A percentile compares a stretch with the other conserved stretches of the same genome.
Conservation (phyloP, 2,888 invertebrate genomes). For the Luperina testacea region DNA sequence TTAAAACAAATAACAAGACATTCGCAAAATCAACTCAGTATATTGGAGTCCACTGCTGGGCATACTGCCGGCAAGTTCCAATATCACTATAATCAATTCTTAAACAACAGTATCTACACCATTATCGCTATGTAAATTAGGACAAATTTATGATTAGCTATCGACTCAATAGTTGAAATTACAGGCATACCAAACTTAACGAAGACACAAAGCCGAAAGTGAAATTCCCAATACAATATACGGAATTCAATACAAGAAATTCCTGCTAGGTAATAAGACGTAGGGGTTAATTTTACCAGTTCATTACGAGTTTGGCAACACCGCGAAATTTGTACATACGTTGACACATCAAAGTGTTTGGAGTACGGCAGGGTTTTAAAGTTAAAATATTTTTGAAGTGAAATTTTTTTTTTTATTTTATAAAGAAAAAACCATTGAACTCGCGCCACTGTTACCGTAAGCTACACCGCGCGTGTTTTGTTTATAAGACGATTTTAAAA, state of each 20-base stretch:
- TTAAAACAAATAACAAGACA: neutral
- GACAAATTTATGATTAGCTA: conserved; percentile 42
- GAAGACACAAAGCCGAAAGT: conserved; percentile 66
- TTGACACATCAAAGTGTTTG: conserved; percentile 40
- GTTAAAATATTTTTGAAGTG: too few relatives aligned
- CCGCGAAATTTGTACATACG: conserved; percentile 58
- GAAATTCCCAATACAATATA: conserved; percentile 70
- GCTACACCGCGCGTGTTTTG: too few relatives aligned
- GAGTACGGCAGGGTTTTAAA: conserved; percentile 13
- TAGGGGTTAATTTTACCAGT: conserved; percentile 70
- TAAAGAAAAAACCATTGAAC: too few relatives aligned
- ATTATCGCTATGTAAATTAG: conserved; percentile 32
- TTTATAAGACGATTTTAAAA: too few relatives aligned
- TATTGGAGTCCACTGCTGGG: too few relatives aligned
- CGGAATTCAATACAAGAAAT: conserved; percentile 73
- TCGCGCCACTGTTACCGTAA: too few relatives aligned
- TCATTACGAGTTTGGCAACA: conserved; percentile 70
- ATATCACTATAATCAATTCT: neutral
- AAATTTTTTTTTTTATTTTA: too few relatives aligned
- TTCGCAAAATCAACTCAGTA: too few relatives aligned
- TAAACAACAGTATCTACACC: neutral
- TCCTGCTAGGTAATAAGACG: conserved; percentile 65
- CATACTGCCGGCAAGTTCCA: neutral
- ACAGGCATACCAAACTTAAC: conserved; percentile 54
- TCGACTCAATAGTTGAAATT: conserved; percentile 53